phyloP scores from a whole-genome alignment of 1,140 invertebrate species.

The Helicoverpa zea region DNA sequence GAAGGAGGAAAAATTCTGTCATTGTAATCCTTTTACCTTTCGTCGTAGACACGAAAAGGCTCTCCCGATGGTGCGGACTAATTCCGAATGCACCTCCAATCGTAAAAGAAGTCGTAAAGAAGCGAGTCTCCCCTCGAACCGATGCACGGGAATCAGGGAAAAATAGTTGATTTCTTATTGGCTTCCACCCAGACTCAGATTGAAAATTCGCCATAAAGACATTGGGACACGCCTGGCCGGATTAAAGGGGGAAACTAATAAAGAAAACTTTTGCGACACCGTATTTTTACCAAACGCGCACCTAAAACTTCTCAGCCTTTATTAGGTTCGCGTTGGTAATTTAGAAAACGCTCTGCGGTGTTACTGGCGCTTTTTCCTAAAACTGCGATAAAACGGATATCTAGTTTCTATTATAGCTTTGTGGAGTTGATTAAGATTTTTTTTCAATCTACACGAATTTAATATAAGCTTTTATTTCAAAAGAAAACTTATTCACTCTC shows the following conservation, averaged over 20 bases:
- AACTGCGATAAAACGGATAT: conserved; percentile 65
- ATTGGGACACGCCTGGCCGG: conserved; percentile 84
- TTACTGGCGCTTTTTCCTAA: conserved; percentile 61
- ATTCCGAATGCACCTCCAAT: conserved; percentile 86
- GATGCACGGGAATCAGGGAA: conserved; percentile 82
- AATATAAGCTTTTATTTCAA: conserved; percentile 44
- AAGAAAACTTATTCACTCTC: conserved; percentile 8
- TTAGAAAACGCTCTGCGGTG: conserved; percentile 70
- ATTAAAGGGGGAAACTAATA: conserved; percentile 86
- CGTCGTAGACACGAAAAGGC: conserved; percentile 85
- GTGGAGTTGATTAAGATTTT: conserved; percentile 68
- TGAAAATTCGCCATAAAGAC: conserved; percentile 86
- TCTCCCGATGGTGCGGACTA: conserved; percentile 78
- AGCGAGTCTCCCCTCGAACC: conserved; percentile 78
- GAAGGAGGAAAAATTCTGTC: conserved; percentile 66
- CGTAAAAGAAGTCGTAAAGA: conserved; percentile 86
- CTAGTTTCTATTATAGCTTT: conserved; percentile 61
- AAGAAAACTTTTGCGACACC: conserved; percentile 86
- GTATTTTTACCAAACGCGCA: conserved; percentile 84
- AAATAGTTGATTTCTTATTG: conserved; percentile 87
- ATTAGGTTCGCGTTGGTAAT: conserved; percentile 78
- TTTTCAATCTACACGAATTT: conserved; percentile 62
- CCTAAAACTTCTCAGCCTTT: conserved; percentile 83
- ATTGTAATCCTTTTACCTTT: conserved; percentile 85
- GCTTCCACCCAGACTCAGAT: conserved; percentile 84